Percentiles rank a stretch among this genome's conserved stretches.
phyloP scores from a whole-genome alignment of 2,888 invertebrate genomes.

The Acanthosepion lycidas region DNA sequence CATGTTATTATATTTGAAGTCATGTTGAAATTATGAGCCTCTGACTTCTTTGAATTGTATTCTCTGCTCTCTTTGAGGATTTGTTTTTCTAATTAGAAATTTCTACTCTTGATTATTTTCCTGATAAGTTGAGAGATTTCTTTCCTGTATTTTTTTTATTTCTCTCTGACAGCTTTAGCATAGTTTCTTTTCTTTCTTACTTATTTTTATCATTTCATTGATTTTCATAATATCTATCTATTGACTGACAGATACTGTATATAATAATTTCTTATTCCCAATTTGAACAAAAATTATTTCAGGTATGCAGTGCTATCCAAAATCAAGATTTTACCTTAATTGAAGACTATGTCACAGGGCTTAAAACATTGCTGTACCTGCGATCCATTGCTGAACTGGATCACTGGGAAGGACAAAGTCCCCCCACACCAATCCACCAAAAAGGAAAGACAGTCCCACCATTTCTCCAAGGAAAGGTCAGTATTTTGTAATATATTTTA shows the following conservation, averaged over 20 bases:
- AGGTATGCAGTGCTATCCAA: slow-evolving; percentile 96
- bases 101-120: no score
- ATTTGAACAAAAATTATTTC: neutral
- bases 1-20: no score
- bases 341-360: slow-evolving; percentile 92
- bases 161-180: no score
- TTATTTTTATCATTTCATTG: no score
- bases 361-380: slow-evolving; percentile 89
- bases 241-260: neutral
- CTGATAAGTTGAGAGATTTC: no score
- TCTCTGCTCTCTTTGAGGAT: no score
- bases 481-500: slow-evolving; percentile 37
- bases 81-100: no score
- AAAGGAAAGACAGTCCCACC: slow-evolving; percentile 88
- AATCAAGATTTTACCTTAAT: slow-evolving; percentile 99
- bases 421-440: slow-evolving; percentile 91
- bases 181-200: no score
- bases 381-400: slow-evolving; percentile 77
- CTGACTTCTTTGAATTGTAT: no score
- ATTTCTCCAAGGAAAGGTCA: slow-evolving; percentile 81
- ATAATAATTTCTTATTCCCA: neutral
- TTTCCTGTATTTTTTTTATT: no score
- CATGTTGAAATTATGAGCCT: no score
- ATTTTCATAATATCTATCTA: no score
- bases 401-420: slow-evolving; percentile 94